Evolutionary conservation across 2,113 vertebrate genomes (phyloP).

Genomic region (Arenaria interpres): DNA sequence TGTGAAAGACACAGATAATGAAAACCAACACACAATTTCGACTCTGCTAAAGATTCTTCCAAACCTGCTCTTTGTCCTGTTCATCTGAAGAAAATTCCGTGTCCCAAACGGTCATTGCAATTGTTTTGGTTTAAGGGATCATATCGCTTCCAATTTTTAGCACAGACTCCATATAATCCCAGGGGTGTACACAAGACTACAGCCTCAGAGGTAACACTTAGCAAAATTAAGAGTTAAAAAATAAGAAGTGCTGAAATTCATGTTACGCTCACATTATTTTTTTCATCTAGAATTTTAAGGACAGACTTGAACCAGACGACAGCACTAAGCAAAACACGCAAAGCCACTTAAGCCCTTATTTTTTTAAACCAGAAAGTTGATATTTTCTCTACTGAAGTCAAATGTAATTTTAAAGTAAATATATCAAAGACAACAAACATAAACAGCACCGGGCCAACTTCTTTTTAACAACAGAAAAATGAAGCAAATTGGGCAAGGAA

Average conservation of each 20-base stretch:
- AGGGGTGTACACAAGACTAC: neutral
- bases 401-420: neutral
- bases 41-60: neutral
- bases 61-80: neutral
- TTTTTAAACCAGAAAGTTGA: neutral
- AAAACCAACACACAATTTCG: neutral
- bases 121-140: neutral
- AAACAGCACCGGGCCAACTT: neutral
- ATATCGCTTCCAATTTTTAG: neutral
- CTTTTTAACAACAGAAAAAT: neutral
- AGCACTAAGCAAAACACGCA: neutral
- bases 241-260: neutral
- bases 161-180: neutral
- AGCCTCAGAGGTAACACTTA: neutral
- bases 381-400: neutral
- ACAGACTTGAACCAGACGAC: neutral
- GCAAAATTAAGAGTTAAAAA: neutral
- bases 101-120: neutral
- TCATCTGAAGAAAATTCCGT: neutral
- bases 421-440: neutral
- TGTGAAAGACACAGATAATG: neutral
- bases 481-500: neutral
- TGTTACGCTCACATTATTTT: neutral
- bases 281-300: neutral
- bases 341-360: neutral